phyloP scores from a whole-genome alignment of 2,797 vertebrate species.

The Chaetophractus vellerosus region DNA sequence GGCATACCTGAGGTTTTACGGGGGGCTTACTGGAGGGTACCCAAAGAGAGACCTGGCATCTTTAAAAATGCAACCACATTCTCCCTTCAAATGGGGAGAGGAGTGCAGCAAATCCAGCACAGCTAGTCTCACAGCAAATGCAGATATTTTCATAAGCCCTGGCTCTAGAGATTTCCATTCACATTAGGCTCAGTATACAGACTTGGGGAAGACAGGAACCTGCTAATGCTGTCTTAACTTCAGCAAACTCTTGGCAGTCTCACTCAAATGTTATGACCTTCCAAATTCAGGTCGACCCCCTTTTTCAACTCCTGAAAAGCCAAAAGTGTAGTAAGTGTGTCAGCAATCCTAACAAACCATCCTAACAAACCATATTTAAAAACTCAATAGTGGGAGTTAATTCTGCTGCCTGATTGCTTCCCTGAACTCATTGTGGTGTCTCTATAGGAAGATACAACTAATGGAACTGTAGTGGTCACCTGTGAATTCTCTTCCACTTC shows the following conservation, averaged over 20 bases:
- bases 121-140: background rate
- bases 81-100: background rate
- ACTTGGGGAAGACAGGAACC: background rate
- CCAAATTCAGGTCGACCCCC: slow-evolving; percentile 8
- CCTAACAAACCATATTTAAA: slow-evolving; percentile 6
- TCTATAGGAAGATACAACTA: background rate
- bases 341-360: background rate
- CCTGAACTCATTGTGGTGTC: background rate
- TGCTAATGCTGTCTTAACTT: background rate
- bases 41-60: slow-evolving; percentile 72
- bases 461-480: background rate
- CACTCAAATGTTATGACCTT: background rate
- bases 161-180: slow-evolving; percentile 8
- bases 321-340: slow-evolving; percentile 27
- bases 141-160: background rate
- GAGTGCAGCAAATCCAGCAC: background rate
- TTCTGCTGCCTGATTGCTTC: background rate
- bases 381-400: background rate
- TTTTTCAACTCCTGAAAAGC: slow-evolving; percentile 38
- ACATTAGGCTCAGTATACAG: slow-evolving; percentile 55
- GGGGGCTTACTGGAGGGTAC: slow-evolving; percentile 45
- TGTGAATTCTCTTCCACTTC: background rate
- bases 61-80: slow-evolving; percentile 15
- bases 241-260: background rate
- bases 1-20: slow-evolving; percentile 46